Evolutionary conservation across 2,113 vertebrate genomes (phyloP), one percentile per base, ranked within the genome.

Genomic region (Gopherus flavomarginatus): DNA sequence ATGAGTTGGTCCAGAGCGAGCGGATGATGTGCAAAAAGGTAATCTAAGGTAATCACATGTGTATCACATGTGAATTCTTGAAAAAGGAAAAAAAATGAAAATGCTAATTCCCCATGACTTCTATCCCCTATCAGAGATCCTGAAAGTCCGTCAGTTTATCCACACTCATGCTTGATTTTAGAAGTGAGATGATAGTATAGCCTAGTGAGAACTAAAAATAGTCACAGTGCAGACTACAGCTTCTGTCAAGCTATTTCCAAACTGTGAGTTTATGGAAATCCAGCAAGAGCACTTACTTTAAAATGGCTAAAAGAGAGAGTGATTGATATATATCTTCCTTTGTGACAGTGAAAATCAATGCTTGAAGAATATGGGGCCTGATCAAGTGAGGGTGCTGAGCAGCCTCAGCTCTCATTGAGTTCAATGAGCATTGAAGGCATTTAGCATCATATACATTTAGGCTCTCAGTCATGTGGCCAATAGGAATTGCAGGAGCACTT

Each of bases 231-330:
- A 44, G 72, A 38, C 38, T 77, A 21, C 72, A 77, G 38, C 11
- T 77, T 44, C 22, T 44, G 72, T 77, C 72, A 7, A 77, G 38
- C 59, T 92, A n/a, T 82, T 93, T 86, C 83, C 81, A 75, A 90
- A 91, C 35, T 69, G 80, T 35, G 85, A 90, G 26, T 44, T 85
- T 24, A 19, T 1, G 59, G 85, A 80, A 77, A 52, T 0, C 0
- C 52, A 81, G 59, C 81, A 95, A 83, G n/a, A 42, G 56, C 84
- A 11, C 72, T 92, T 83, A 2, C 62, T 85, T 95, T 96, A 56
- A 86, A 29, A 53, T 86, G 87, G 89, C 90, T 88, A 83, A 59
- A 83, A 50, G 88, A 44, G 78, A 54, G 52, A 13, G 54, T 77
- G 89, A 19, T 50, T 90, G 38, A 44, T 72, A 5, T 85, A 95